Conservation (phyloP, 1,140 invertebrate genomes). For the Agraylea sexmaculata region DNA sequence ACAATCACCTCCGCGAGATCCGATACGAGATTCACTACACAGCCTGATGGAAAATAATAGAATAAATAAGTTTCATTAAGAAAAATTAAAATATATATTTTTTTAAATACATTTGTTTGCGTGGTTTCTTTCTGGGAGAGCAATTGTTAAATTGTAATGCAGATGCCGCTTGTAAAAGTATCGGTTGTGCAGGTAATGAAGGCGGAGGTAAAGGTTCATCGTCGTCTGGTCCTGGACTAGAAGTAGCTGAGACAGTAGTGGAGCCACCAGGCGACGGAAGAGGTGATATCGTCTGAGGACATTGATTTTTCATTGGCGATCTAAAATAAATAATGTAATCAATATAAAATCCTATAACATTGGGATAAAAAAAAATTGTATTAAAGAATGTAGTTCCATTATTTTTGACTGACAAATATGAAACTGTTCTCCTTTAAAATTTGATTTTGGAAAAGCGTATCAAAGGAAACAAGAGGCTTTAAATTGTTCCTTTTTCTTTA, state of each 20-base stretch:
- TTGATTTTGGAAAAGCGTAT: too few species aligned
- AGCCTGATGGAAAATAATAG: conserved; percentile 24
- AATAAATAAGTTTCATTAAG: conserved; percentile 5
- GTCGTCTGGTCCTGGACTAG: conserved; percentile 49
- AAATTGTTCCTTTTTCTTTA: too few species aligned
- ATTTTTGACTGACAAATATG: too few species aligned
- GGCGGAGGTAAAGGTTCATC: conserved; percentile 22
- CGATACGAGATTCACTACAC: conserved; percentile 26
- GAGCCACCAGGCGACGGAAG: conserved; percentile 35
- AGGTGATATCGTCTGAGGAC: conserved; percentile 8
- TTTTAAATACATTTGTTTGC: conserved; percentile 52
- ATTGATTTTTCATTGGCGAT: conserved; percentile 13
- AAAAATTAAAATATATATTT: conserved; percentile 7
- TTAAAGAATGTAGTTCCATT: too few species aligned
- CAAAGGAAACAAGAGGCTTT: too few species aligned
- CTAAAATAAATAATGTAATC: conserved; percentile 5
- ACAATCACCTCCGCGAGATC: conserved; percentile 22
- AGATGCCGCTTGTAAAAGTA: background rate
- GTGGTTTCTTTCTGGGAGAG: conserved; percentile 60
- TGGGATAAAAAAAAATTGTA: too few species aligned
- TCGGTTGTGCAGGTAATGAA: conserved; percentile 4
- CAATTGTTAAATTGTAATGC: conserved; percentile 24
- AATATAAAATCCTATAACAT: background rate
- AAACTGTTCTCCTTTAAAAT: too few species aligned
- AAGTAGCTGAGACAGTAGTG: conserved; percentile 50